phyloP scores from a whole-genome alignment of 2,797 vertebrate genomes.

The Sebastes itinus region DNA sequence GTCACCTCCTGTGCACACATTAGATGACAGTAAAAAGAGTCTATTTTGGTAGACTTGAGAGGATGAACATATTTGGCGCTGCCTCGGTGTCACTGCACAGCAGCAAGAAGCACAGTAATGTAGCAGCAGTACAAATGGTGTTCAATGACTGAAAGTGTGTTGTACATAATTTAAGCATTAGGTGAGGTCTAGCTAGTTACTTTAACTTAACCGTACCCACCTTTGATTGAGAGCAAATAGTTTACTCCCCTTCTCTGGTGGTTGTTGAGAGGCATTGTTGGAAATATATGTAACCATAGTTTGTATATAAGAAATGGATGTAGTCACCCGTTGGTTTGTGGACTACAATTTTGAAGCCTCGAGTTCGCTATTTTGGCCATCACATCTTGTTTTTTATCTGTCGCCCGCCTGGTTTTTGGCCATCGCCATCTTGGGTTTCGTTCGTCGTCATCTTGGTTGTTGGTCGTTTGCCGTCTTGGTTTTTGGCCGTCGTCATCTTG shows the following conservation, averaged over 20 bases:
- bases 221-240: background rate
- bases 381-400: too few relatives aligned
- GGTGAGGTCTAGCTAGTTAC: background rate
- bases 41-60: slow-evolving; percentile 36
- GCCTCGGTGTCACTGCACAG: background rate
- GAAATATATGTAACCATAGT: background rate
- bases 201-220: background rate
- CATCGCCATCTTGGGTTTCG: too few relatives aligned
- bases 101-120: background rate
- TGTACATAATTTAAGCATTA: background rate
- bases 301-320: background rate
- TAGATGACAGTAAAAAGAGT: slow-evolving; percentile 43
- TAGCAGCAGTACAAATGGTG: background rate
- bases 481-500: too few relatives aligned
- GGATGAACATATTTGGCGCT: slow-evolving; percentile 16
- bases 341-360: background rate
- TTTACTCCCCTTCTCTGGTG: background rate
- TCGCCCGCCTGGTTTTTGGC: fast-evolving
- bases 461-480: too few relatives aligned
- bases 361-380: background rate
- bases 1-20: slow-evolving; percentile 50
- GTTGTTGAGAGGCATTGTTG: background rate
- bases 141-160: background rate
- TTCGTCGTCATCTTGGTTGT: too few relatives aligned
- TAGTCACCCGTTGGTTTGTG: background rate